Evolutionary conservation across 2,888 invertebrate species (phyloP).

Genomic region (Himalopsyche japonica): DNA sequence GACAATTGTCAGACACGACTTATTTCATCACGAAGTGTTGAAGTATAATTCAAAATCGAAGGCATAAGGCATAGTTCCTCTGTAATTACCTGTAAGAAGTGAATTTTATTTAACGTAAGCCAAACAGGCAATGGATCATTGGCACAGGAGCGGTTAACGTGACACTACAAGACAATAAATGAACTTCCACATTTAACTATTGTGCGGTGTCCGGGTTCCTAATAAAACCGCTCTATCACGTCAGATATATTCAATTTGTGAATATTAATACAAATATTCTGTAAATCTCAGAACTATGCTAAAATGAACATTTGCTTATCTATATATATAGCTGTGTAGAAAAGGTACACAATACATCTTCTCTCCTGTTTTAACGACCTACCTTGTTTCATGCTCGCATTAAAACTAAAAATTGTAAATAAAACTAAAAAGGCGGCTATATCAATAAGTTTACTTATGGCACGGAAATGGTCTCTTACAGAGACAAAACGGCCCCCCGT

Average conservation of each 20-base stretch:
- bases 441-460: too few species aligned
- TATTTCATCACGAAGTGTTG: not conserved
- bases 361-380: too few species aligned
- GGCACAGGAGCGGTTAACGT: conserved; percentile 5
- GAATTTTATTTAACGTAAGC: not conserved
- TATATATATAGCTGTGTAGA: too few species aligned
- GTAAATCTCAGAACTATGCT: too few species aligned
- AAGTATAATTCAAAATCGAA: not conserved
- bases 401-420: too few species aligned
- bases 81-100: not conserved
- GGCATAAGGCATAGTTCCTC: not conserved
- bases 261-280: too few species aligned
- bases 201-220: not conserved
- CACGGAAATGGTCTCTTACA: too few species aligned
- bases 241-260: not conserved
- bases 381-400: too few species aligned
- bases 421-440: too few species aligned
- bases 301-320: too few species aligned
- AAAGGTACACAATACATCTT: too few species aligned
- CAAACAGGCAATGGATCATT: conserved; percentile 11
- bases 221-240: not conserved
- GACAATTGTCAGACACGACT: not conserved
- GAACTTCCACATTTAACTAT: not conserved
- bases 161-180: not conserved
- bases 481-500: too few species aligned